These are phyloP conservation scores for Drosophila orena DNA, from an alignment of 1,140 invertebrate genomes.

Conservation along the genomic window DNA sequence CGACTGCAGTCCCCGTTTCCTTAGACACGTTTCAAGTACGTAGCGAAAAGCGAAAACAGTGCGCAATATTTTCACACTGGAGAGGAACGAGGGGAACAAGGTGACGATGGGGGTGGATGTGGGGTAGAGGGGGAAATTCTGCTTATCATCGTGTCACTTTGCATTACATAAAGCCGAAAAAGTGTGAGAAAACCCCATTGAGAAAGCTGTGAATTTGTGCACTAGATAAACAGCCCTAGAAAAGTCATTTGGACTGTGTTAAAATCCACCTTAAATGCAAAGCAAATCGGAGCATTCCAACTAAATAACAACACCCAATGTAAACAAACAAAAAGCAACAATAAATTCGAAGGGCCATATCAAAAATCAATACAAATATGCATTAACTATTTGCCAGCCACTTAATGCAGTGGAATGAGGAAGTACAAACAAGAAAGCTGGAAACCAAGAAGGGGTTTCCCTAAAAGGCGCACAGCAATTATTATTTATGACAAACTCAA, in stretches of 20 bases:
- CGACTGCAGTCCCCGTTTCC: slow-evolving; percentile 43
- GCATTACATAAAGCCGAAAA: slow-evolving; percentile 40
- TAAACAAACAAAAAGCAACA: not conserved
- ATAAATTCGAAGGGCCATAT: not conserved
- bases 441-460: slow-evolving; percentile 12
- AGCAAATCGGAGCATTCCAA: not conserved
- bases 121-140: slow-evolving; percentile 15
- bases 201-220: not conserved
- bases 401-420: slow-evolving; percentile 2
- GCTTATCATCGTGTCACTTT: slow-evolving; percentile 37
- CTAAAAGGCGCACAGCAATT: slow-evolving; percentile 7
- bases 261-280: slow-evolving; percentile 1
- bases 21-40: slow-evolving; percentile 72
- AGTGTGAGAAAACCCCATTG: not conserved
- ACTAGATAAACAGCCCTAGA: slow-evolving; percentile 9
- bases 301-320: not conserved
- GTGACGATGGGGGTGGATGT: not conserved
- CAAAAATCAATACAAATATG: slow-evolving; percentile 49
- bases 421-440: slow-evolving; percentile 9
- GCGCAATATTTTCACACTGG: slow-evolving; percentile 59
- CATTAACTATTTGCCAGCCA: slow-evolving; percentile 46
- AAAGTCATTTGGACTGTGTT: not conserved
- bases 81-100: not conserved
- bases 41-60: slow-evolving; percentile 60
- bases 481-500: slow-evolving; percentile 4